Percentiles rank a stretch among this genome's conserved stretches.
phyloP scores from a whole-genome alignment of 2,113 vertebrate genomes.

The Chlamydotis undulata region DNA sequence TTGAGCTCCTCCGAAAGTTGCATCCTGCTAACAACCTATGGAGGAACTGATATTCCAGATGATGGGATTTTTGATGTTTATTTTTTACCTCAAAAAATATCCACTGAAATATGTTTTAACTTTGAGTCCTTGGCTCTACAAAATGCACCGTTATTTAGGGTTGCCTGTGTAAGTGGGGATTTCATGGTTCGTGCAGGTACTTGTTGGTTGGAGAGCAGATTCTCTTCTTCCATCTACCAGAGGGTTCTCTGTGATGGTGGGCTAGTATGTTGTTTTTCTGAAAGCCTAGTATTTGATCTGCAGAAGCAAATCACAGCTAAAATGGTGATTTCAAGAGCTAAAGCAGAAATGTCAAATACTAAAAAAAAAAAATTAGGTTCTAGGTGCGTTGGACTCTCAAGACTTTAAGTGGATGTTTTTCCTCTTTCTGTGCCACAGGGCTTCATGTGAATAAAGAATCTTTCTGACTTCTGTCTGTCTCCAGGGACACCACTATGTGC shows the following conservation, averaged over 20 bases:
- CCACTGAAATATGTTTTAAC: neutral
- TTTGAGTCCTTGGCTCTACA: neutral
- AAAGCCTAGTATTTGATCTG: neutral
- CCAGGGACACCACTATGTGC: neutral
- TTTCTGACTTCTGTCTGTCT: neutral
- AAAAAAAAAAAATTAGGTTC: neutral
- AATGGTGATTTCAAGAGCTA: neutral
- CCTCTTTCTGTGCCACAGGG: neutral
- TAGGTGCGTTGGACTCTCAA: neutral
- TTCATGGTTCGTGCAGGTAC: neutral
- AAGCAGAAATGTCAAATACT: neutral
- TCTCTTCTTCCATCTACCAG: neutral
- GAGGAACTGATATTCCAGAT: neutral
- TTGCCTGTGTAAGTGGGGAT: neutral
- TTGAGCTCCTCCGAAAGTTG: neutral
- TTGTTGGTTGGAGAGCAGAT: neutral
- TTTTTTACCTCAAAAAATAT: neutral
- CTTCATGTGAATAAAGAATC: neutral
- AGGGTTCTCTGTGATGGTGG: neutral
- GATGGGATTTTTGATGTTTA: neutral
- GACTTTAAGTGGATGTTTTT: neutral
- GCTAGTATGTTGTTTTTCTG: neutral
- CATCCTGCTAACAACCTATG: neutral
- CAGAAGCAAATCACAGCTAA: neutral
- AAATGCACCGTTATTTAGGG: neutral